Conservation (phyloP, 2,113 vertebrate species). For the Barnardius zonarius region DNA sequence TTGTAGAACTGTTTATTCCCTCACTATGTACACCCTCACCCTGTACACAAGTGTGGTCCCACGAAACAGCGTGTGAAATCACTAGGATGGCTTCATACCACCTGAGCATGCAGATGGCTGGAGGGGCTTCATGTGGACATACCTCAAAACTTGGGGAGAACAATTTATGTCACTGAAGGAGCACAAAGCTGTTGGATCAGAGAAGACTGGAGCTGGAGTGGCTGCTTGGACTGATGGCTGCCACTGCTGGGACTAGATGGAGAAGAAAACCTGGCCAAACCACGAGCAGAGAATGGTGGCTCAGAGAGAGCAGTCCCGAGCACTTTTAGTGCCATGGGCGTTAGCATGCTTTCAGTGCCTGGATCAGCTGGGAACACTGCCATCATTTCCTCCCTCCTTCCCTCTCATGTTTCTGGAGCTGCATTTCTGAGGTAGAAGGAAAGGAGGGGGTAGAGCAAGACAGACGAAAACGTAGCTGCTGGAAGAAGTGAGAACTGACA, state of each 20-base stretch:
- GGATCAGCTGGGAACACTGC: not conserved
- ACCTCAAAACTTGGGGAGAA: not conserved
- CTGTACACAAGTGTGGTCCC: not conserved
- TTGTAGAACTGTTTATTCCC: not conserved
- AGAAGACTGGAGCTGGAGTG: not conserved
- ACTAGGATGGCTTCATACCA: not conserved
- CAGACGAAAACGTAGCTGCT: not conserved
- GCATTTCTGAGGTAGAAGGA: not conserved
- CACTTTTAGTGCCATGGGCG: too few species aligned
- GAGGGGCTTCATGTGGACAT: not conserved
- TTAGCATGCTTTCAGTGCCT: not conserved
- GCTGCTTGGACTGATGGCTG: not conserved
- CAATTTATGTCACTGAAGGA: not conserved
- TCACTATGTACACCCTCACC: not conserved
- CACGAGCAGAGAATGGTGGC: accelerated
- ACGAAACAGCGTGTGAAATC: not conserved
- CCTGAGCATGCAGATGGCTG: accelerated
- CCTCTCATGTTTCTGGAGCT: not conserved
- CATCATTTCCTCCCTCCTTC: not conserved
- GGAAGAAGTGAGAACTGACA: conserved; percentile 19
- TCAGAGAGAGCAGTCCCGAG: accelerated
- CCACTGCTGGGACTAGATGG: not conserved
- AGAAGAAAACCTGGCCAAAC: not conserved
- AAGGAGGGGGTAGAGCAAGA: not conserved
- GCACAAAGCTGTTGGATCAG: not conserved